phyloP scores from a whole-genome alignment of 1,140 invertebrate genomes.

The Pseudomyrmex dendroicus region DNA sequence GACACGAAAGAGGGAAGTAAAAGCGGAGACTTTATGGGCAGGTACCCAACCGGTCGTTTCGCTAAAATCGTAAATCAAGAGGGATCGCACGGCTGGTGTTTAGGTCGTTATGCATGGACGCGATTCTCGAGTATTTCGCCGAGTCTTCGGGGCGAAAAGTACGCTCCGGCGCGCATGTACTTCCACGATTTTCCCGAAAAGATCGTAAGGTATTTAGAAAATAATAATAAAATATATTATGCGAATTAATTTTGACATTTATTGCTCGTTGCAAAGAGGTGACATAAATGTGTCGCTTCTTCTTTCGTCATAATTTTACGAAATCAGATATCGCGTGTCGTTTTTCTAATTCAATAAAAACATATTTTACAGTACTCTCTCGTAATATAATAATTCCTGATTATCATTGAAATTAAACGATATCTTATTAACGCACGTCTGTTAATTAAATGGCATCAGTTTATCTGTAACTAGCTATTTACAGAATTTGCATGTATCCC shows the following conservation, averaged over 20 bases:
- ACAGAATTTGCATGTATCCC: constrained; percentile 29
- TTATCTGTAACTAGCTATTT: constrained; percentile 21
- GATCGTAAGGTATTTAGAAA: neutral
- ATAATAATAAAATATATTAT: constrained; percentile 1
- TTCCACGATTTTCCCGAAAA: neutral
- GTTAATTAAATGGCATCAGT: constrained; percentile 28
- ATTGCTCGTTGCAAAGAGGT: no score
- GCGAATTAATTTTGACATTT: no score
- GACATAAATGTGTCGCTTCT: no score
- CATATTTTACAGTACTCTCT: neutral
- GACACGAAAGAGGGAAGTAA: constrained; percentile 80
- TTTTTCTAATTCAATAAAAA: neutral
- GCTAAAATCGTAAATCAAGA: constrained; percentile 75
- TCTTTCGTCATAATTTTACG: neutral
- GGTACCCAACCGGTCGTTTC: constrained; percentile 62
- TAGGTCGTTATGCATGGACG: constrained; percentile 41
- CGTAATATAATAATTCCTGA: neutral
- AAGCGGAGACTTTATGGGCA: constrained; percentile 67
- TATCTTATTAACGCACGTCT: neutral
- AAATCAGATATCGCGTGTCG: neutral
- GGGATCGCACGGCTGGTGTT: constrained; percentile 32
- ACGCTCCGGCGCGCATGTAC: constrained; percentile 6
- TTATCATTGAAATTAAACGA: neutral
- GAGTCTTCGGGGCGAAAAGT: neutral
- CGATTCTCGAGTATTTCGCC: constrained; percentile 38